A percentile compares a stretch with the other conserved stretches of the same genome.
Evolutionary conservation across 2,113 vertebrate species (phyloP).

Genomic region (Actenoides hombroni): DNA sequence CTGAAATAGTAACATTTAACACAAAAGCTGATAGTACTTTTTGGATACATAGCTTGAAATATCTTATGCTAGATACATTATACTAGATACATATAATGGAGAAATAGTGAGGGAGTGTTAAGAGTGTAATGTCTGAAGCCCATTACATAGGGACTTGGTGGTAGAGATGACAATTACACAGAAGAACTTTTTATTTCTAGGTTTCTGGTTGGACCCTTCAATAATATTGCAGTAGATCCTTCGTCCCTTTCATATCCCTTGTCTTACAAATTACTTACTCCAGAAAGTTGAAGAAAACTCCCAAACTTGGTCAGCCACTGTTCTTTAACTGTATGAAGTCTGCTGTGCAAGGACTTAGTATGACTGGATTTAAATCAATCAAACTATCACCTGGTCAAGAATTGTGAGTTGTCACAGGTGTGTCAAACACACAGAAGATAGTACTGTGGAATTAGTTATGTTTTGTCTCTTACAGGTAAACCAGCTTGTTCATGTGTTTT

Average conservation of each 20-base stretch:
- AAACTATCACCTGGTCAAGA: not conserved
- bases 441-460: not conserved
- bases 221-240: not conserved
- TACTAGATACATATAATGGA: not conserved
- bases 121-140: not conserved
- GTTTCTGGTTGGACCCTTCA: not conserved
- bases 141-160: not conserved
- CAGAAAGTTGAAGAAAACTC: not conserved
- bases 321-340: not conserved
- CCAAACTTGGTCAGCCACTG: not conserved
- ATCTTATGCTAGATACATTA: no score
- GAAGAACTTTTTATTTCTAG: not conserved
- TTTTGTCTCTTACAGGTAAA: not conserved
- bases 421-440: no score
- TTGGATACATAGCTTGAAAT: not conserved
- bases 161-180: not conserved
- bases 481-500: not conserved
- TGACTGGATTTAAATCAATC: not conserved
- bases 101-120: not conserved
- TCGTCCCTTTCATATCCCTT: not conserved
- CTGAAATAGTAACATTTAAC: not conserved
- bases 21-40: not conserved
- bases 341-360: not conserved
- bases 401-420: not conserved
- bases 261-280: not conserved